Conservation (phyloP, 2,113 vertebrate species). For the Fulica atra region DNA sequence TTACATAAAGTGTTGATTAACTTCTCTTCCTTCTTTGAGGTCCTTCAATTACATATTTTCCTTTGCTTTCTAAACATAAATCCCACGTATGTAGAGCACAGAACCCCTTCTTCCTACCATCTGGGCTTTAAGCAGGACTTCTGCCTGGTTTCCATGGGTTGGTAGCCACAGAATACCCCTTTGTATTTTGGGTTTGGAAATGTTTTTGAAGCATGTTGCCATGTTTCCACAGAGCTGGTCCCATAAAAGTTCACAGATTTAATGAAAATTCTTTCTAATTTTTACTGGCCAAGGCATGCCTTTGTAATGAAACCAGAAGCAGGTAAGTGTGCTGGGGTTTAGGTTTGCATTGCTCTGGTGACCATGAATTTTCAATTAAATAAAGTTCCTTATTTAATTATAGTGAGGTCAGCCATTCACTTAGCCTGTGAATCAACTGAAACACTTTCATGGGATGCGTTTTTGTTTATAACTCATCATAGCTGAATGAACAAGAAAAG, state of each 20-base stretch:
- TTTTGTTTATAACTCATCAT: neutral
- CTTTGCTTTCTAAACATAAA: neutral
- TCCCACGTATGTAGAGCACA: neutral
- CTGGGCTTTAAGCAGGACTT: neutral
- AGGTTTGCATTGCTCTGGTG: neutral
- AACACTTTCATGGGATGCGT: neutral
- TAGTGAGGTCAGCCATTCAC: neutral
- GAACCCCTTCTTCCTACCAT: neutral
- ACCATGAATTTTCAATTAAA: conserved; percentile 6
- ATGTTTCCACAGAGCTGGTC: neutral
- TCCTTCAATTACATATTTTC: neutral
- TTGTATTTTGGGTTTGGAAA: neutral
- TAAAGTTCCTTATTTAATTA: conserved; percentile 17
- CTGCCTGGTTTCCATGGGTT: neutral
- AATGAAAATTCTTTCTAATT: neutral
- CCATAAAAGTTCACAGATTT: neutral
- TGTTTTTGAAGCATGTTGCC: neutral
- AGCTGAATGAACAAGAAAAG: neutral
- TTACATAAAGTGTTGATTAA: neutral
- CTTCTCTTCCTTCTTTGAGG: neutral
- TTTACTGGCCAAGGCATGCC: neutral
- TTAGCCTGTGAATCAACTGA: conserved; percentile 36
- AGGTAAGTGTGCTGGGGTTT: neutral
- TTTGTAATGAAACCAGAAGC: neutral
- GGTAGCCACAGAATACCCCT: neutral